A percentile compares a stretch with the other conserved stretches of the same genome.
Conservation (phyloP, 2,888 invertebrate genomes). For the Automeris io region DNA sequence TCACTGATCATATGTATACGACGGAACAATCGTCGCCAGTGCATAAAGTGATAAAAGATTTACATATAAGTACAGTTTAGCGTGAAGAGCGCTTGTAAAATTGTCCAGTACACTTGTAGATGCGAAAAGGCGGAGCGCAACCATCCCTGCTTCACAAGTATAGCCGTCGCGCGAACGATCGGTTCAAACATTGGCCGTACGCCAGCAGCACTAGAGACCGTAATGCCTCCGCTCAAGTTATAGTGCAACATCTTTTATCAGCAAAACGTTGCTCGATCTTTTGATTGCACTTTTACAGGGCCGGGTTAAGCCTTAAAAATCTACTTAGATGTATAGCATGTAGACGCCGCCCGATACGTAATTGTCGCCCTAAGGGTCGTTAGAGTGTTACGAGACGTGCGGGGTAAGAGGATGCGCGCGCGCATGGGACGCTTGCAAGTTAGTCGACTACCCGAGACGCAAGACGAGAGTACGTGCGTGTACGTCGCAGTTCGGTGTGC, state of each 20-base stretch:
- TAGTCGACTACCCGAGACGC: no score
- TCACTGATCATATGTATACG: constrained; percentile 3
- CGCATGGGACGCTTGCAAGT: no score
- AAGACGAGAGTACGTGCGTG: no score
- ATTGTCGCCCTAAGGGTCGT: no score
- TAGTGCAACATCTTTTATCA: constrained; percentile 32
- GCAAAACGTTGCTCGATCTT: constrained; percentile 16
- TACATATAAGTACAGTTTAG: constrained; percentile 26
- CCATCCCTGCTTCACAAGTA: constrained; percentile 37
- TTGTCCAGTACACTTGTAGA: constrained; percentile 35
- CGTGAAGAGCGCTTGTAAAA: constrained; percentile 35
- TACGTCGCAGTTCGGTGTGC: no score
- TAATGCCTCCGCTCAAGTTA: constrained; percentile 33
- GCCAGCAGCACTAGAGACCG: constrained; percentile 38
- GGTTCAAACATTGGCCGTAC: constrained; percentile 44
- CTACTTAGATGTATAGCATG: no score
- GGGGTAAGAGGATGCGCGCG: no score
- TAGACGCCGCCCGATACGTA: no score
- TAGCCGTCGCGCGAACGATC: constrained; percentile 40
- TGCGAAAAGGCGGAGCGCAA: constrained; percentile 48
- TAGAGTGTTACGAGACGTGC: no score
- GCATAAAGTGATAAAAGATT: constrained; percentile 20
- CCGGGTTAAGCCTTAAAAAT: not conserved
- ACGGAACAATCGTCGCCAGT: constrained; percentile 1
- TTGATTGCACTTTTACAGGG: no score